phyloP scores from a whole-genome alignment of 2,113 vertebrate genomes.

The Ictalurus furcatus region DNA sequence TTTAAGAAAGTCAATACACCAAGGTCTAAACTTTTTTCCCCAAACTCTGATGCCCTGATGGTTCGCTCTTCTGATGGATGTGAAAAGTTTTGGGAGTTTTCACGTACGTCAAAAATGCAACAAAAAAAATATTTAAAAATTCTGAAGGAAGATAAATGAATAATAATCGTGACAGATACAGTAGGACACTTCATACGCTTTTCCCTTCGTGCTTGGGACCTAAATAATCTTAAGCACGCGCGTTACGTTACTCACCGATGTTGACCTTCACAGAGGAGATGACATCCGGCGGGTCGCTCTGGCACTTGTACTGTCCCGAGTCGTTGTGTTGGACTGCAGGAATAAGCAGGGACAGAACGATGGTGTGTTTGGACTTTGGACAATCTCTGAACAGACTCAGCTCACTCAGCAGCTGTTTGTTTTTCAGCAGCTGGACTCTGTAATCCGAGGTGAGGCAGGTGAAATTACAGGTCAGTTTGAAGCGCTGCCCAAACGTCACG shows the following conservation, averaged over 20 bases:
- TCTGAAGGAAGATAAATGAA: neutral
- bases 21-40: neutral
- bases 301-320: conserved; percentile 28
- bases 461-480: conserved; percentile 41
- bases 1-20: neutral
- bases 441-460: neutral
- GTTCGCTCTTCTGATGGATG: neutral
- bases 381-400: neutral
- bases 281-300: neutral
- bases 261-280: neutral
- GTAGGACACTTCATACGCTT: neutral
- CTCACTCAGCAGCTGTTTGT: neutral
- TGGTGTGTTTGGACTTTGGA: neutral
- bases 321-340: neutral
- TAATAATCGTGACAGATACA: neutral
- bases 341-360: neutral
- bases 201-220: neutral
- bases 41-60: too few relatives aligned
- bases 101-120: neutral
- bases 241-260: neutral
- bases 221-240: neutral
- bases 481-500: neutral
- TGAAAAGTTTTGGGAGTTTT: neutral
- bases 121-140: neutral
- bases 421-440: conserved; percentile 16